A percentile compares a stretch with the other conserved stretches of the same genome.
Evolutionary conservation across 1,140 invertebrate genomes (phyloP).

Genomic region (Drosophila paulistorum): DNA sequence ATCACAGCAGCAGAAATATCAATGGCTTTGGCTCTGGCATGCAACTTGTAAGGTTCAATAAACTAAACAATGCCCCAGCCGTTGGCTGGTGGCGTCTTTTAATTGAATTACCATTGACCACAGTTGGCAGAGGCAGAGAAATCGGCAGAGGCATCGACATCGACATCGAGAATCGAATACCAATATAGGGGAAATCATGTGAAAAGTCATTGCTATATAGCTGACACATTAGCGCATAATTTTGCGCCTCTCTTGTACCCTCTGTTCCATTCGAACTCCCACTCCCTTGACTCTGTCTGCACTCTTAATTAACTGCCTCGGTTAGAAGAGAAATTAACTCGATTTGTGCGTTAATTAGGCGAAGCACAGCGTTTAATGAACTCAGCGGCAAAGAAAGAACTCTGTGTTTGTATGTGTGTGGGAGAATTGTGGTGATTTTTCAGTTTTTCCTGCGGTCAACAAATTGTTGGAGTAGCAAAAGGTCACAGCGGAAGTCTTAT

Average conservation of each 20-base stretch:
- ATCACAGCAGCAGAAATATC: conserved; percentile 18
- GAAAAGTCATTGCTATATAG: conserved; percentile 44
- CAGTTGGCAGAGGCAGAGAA: conserved; percentile 9
- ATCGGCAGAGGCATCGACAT: neutral
- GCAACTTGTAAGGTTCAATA: conserved; percentile 65
- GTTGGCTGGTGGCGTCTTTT: conserved; percentile 41
- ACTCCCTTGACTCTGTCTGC: conserved; percentile 53
- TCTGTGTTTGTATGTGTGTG: conserved; percentile 28
- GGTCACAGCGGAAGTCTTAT: neutral
- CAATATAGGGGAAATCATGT: conserved; percentile 54
- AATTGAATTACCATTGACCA: conserved; percentile 73
- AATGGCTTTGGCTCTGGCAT: conserved; percentile 2
- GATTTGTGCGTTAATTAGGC: conserved; percentile 75
- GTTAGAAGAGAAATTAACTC: conserved; percentile 78
- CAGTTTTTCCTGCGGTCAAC: conserved; percentile 1
- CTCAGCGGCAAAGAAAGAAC: conserved; percentile 25
- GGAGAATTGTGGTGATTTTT: conserved; percentile 56
- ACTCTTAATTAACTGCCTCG: conserved; percentile 74
- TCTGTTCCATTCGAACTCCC: conserved; percentile 3
- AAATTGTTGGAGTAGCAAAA: neutral
- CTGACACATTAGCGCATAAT: conserved; percentile 75
- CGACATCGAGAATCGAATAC: conserved; percentile 44
- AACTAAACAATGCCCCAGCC: conserved; percentile 64
- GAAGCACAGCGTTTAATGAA: conserved; percentile 70
- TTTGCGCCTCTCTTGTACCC: conserved; percentile 36